Base-by-base conservation (phyloP, 2,888 invertebrate genomes). In the Aporophyla lueneburgensis region DNA sequence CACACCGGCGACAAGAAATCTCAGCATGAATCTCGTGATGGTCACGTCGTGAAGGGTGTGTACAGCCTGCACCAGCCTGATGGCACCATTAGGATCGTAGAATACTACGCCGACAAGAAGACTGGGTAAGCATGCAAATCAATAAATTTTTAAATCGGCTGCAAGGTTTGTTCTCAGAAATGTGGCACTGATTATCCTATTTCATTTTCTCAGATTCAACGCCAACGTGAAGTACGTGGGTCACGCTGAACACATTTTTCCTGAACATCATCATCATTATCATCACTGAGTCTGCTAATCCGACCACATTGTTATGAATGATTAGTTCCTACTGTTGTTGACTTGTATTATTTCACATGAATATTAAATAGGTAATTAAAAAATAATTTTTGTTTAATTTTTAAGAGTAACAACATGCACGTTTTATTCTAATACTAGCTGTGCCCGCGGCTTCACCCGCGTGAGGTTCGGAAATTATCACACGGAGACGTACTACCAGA, bases 1-100 rank as follows among this genome's bases (percentile, higher is more conserved):
- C 94, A 95, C 88, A 96, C 95, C 81, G 95, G 95, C n/a, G 96
- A 96, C 89, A 89, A 92, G 85, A 92, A 93, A 87, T 88, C 88
- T 63, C 93, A 93, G 80, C 91, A 92, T 67, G 93, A 93, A 86
- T 80, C 84, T 80, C 92, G 93, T 80, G 90, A 93, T 76, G 92
- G 92, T 1, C 91, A 93, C 78, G 87, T 88, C 10, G 93, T 93
- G 75, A 94, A 94, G 88, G 96, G 96, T 56, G 91, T 88, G 75
- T 95, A 96, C 92, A 92, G 93, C 65, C 90, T 96, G 78, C 92
- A 94, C 80, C 94, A 96, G 88, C 93, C 96, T 61, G 96, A 96
- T 81, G 96, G 96, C 84, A 94, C 94, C 84, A 85, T 93, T 80
- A 91, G 95, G 72, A 94, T 93, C 53, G 96, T 96, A 53, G 92